Conservation (phyloP, 2,888 invertebrate genomes). For the Ectemnius cavifrons region DNA sequence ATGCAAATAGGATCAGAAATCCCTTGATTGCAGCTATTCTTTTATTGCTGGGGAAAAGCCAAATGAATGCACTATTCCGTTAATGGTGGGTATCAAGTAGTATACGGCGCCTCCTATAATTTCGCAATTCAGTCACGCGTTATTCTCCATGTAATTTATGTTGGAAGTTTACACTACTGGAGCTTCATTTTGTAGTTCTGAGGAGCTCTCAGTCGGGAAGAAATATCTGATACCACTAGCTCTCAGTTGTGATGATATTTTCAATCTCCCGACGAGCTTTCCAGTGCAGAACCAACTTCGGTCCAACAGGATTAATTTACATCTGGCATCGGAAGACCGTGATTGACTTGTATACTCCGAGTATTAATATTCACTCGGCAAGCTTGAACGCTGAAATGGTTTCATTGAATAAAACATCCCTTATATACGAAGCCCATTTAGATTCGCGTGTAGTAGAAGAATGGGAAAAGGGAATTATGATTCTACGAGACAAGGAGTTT, state of each 20-base stretch:
- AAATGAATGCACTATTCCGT: too few relatives aligned
- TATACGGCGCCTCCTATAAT: neutral
- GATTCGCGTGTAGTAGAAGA: neutral
- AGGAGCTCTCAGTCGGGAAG: neutral
- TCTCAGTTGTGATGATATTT: neutral
- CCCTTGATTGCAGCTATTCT: too few relatives aligned
- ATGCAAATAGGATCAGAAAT: too few relatives aligned
- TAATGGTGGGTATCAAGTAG: too few relatives aligned
- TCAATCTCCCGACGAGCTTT: neutral
- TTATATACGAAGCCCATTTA: neutral
- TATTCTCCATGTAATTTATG: neutral
- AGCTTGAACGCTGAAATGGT: neutral
- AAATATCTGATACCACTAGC: neutral
- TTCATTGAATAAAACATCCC: neutral
- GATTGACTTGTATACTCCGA: slow-evolving; percentile 1
- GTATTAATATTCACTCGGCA: neutral
- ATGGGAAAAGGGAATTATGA: too few relatives aligned
- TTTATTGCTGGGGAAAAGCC: too few relatives aligned
- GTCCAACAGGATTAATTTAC: neutral
- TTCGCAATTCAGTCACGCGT: neutral
- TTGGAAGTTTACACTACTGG: neutral
- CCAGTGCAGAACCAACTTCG: neutral
- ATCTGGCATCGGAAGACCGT: neutral
- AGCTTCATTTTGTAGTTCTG: neutral
- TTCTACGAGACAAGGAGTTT: too few relatives aligned